Conservation (phyloP, 1,140 invertebrate genomes). For the Gyrodactylus salaris region DNA sequence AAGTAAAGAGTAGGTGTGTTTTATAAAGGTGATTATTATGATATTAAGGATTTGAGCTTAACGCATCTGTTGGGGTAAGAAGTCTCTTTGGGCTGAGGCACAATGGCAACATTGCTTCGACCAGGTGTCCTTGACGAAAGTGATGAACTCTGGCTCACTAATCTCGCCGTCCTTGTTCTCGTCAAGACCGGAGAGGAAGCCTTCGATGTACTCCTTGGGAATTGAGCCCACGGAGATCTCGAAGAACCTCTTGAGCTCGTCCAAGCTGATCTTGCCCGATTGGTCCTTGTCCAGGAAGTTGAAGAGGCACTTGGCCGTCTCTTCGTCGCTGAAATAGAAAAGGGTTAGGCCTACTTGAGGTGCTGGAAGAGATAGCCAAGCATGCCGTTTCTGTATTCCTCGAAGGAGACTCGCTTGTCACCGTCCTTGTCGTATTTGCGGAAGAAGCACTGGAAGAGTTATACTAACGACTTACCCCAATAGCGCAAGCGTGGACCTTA, state of each 20-base stretch:
- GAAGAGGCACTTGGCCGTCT: not conserved
- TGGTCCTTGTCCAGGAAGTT: not conserved
- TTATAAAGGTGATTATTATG: too few species aligned
- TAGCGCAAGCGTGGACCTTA: not conserved
- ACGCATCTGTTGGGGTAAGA: not conserved
- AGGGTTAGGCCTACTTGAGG: not conserved
- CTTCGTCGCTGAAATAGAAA: not conserved
- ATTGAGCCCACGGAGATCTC: not conserved
- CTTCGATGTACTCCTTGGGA: not conserved
- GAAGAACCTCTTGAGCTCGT: not conserved
- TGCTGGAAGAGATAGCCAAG: not conserved
- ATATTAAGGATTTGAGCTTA: too few species aligned
- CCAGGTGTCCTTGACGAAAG: not conserved
- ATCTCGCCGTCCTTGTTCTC: not conserved
- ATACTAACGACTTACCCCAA: not conserved
- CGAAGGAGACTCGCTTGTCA: not conserved
- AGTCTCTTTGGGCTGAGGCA: not conserved
- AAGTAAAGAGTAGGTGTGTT: too few species aligned
- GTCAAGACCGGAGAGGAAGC: not conserved
- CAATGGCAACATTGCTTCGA: not conserved
- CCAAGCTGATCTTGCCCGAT: not conserved
- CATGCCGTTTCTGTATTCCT: not conserved
- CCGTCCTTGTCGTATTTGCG: not conserved
- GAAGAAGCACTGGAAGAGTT: not conserved
- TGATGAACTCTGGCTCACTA: not conserved